phyloP scores from a whole-genome alignment of 2,113 vertebrate genomes.

The Aegithalos caudatus region DNA sequence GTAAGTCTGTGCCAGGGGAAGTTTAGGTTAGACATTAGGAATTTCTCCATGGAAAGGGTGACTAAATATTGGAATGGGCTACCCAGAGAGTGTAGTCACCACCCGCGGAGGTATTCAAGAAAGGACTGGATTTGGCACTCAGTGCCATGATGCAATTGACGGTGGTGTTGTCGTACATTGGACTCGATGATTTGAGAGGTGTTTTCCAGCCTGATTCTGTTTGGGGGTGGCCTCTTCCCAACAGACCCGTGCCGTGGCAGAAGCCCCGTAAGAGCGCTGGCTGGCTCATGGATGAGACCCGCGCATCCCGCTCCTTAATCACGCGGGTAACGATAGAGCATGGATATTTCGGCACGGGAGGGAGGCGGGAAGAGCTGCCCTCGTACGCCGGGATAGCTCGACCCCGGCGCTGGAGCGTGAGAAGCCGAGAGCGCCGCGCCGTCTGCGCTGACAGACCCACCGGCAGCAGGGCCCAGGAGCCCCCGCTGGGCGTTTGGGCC shows the following conservation, averaged over 20 bases:
- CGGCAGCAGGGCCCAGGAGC: not conserved
- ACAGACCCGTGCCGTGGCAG: not conserved
- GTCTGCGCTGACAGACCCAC: not conserved
- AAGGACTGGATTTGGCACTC: not conserved
- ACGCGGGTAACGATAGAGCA: too few relatives aligned
- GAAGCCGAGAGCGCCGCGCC: not conserved
- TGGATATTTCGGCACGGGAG: fast-evolving
- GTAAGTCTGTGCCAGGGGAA: not conserved
- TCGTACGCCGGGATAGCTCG: too few relatives aligned
- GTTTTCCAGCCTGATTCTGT: not conserved
- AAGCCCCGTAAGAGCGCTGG: fast-evolving
- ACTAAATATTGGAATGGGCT: not conserved
- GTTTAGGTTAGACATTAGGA: not conserved
- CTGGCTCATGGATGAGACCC: too few relatives aligned
- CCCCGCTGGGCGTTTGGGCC: not conserved
- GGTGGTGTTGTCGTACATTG: not conserved
- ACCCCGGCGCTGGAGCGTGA: fast-evolving
- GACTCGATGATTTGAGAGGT: not conserved
- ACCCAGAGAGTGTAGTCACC: not conserved
- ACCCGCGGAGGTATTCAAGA: not conserved
- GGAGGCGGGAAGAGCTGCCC: not conserved
- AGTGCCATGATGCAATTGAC: not conserved
- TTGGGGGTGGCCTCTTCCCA: not conserved
- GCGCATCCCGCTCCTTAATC: not conserved
- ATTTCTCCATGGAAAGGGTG: not conserved